Conservation (phyloP, 1,140 invertebrate genomes). For the Brachionus asplanchnoidis region DNA sequence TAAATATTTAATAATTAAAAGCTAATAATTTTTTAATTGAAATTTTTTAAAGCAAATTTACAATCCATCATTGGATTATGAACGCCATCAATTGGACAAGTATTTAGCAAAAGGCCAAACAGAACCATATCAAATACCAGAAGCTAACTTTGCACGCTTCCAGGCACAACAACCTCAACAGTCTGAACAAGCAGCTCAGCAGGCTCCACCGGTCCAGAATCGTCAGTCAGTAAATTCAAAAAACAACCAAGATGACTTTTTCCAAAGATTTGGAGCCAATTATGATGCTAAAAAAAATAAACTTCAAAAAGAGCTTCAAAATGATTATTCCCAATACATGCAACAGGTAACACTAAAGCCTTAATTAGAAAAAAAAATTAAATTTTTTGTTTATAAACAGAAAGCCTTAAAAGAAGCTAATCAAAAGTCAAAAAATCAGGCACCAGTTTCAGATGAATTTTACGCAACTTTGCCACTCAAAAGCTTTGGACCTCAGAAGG, state of each 20-base stretch:
- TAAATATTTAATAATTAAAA: neutral
- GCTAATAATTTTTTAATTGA: too few species aligned
- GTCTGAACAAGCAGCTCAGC: neutral
- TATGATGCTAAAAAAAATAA: slow-evolving; percentile 29
- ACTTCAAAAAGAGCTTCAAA: slow-evolving; percentile 16
- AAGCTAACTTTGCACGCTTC: neutral
- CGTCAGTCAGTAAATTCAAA: neutral
- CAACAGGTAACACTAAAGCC: neutral
- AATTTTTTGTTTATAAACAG: neutral
- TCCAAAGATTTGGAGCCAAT: slow-evolving; percentile 22
- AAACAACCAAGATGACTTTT: neutral
- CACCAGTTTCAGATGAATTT: slow-evolving; percentile 25
- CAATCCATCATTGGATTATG: neutral
- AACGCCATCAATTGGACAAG: neutral
- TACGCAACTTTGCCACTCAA: slow-evolving; percentile 23
- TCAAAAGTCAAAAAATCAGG: slow-evolving; percentile 33
- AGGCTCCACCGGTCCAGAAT: neutral
- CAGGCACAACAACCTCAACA: neutral
- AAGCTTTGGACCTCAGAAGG: neutral
- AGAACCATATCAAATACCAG: neutral
- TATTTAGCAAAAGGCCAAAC: neutral
- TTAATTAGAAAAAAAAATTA: neutral
- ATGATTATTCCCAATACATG: slow-evolving; percentile 14
- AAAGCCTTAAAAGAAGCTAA: neutral
- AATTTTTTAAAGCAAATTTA: neutral